Percentiles rank a stretch among this genome's conserved stretches.
These are phyloP conservation scores for Loxodonta africana DNA, from an alignment of 2,113 vertebrate species.

Conservation along the genomic window DNA sequence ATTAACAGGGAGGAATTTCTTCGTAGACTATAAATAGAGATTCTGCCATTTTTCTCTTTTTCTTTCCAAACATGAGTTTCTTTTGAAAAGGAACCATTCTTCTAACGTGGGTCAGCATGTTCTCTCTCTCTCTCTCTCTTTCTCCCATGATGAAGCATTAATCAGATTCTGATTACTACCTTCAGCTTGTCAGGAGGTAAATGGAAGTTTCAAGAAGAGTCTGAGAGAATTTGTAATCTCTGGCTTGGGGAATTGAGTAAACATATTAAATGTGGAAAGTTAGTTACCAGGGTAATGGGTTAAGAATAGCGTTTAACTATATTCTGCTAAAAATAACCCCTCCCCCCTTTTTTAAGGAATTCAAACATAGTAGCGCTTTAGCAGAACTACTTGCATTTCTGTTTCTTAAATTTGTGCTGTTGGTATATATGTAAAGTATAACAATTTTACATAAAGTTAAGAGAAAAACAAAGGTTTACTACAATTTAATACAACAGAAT, in stretches of 20 bases:
- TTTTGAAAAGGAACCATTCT: not conserved
- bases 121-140: not conserved
- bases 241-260: conserved; percentile 15
- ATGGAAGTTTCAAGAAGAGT: conserved; percentile 50
- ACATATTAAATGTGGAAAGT: not conserved
- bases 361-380: not conserved
- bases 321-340: conserved; percentile 51
- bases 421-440: not conserved
- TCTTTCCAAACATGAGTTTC: conserved; percentile 14
- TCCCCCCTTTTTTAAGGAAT: not conserved
- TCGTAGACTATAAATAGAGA: conserved; percentile 8
- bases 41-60: not conserved
- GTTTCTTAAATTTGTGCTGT: conserved; percentile 32
- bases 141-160: not conserved
- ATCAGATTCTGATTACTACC: conserved; percentile 61
- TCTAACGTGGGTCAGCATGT: not conserved
- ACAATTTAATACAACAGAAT: conserved; percentile 43
- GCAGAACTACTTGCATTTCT: not conserved
- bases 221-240: conserved; percentile 53
- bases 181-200: conserved; percentile 45
- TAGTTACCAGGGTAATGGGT: not conserved
- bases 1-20: conserved; percentile 38
- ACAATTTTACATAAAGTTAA: conserved; percentile 8
- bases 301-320: not conserved
- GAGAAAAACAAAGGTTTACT: not conserved